Base-by-base conservation (phyloP, 2,888 invertebrate genomes). In the Oscheius sp. region DNA sequence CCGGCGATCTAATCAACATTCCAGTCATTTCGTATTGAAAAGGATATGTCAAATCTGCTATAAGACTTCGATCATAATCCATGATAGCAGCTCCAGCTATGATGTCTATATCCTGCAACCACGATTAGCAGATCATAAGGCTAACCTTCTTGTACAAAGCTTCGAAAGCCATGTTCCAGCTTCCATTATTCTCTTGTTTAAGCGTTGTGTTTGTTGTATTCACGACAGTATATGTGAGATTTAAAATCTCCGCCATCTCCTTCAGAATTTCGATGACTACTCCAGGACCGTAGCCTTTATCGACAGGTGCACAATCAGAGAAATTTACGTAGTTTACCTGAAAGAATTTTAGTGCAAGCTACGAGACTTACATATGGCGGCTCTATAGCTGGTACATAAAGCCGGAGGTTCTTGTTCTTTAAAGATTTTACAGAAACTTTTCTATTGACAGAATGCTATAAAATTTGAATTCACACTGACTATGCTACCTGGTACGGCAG, bases 41-140 rank as follows among this genome's bases (percentile, higher is more conserved):
- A 0, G 82, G 82, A 64, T 77, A 80, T 4, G 88, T 88, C 74
- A 87, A 71, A 67, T 81, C 80, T 1, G 78, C 70, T 24, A 79
- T 75, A 1, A 74, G 41, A 54, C 77, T 72, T 3, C 80, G 69
- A 50, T 80, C 78, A 61, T 75, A 79, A 44, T 81, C 75, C 77
- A 83, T 78, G 12, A 83, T 81, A n/a, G 82, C 78, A n/a, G 77
- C 83, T 1, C 82, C 83, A 0, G 78, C 82, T 9, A 83, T 63
- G 44, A 83, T 77, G 54, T 83, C 83, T 28, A 80, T 80, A 54
- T 82, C 78, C 80, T 81, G 51, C 36, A 68, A 41, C 5, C 12
- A 30, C 9, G 1, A 2, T 32, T 30, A 36, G 14, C n/a, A 26
- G 14, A n/a, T 28, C n/a, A 44, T 2, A n/a, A 51, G 3, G 17